Conservation (phyloP, 2,113 vertebrate species). For the Pyrgilauda ruficollis region DNA sequence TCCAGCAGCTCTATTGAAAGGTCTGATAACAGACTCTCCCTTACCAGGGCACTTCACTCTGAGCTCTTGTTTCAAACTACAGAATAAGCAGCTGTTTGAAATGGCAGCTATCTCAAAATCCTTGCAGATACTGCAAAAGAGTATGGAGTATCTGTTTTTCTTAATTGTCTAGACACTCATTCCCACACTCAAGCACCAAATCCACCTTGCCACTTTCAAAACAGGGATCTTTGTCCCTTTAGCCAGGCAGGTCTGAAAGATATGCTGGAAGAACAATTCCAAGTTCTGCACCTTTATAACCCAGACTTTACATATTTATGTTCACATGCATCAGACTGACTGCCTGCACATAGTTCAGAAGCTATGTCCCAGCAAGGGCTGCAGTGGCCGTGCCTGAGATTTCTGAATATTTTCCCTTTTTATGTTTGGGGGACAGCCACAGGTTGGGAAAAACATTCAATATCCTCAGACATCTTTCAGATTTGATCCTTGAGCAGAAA, state of each 20-base stretch:
- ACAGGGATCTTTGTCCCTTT: neutral
- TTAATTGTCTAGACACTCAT: neutral
- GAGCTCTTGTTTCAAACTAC: neutral
- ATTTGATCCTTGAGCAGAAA: neutral
- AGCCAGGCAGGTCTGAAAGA: neutral
- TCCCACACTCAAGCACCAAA: neutral
- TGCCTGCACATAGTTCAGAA: neutral
- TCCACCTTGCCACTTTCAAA: neutral
- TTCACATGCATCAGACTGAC: neutral
- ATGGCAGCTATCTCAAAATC: neutral
- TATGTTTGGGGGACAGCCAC: neutral
- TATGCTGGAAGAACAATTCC: neutral
- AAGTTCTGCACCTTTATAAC: neutral
- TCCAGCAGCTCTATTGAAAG: neutral
- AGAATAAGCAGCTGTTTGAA: neutral
- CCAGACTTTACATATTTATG: neutral
- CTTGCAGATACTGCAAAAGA: neutral
- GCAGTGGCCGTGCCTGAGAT: neutral
- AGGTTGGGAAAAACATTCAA: accelerated
- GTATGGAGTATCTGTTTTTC: neutral
- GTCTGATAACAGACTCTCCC: neutral
- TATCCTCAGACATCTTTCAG: neutral
- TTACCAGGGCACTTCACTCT: neutral
- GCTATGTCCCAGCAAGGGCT: neutral
- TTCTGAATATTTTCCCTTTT: neutral